Percentiles rank a stretch among this genome's conserved stretches.
Conservation (phyloP, 1,140 invertebrate species). For the Calliopsis andreniformis region DNA sequence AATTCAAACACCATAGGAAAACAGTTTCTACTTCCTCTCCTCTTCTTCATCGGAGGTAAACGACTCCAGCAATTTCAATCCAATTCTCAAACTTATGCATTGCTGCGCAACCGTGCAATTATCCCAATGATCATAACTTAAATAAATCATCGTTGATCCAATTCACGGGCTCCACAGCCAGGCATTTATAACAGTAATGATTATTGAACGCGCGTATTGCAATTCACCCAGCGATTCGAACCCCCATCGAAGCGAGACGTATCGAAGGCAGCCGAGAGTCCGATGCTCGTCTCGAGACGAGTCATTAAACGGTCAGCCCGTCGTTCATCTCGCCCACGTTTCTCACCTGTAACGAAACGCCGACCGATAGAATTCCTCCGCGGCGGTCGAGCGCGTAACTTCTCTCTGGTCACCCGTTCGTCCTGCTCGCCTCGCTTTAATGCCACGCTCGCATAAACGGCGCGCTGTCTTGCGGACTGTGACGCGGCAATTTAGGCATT, state of each 20-base stretch:
- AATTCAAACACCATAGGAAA: too few species aligned
- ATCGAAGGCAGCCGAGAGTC: conserved; percentile 48
- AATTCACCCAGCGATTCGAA: neutral
- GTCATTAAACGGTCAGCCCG: conserved; percentile 41
- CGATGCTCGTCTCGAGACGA: conserved; percentile 47
- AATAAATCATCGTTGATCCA: conserved; percentile 25
- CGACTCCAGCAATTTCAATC: too few species aligned
- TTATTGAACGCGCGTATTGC: neutral
- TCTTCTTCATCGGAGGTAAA: too few species aligned
- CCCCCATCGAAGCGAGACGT: neutral
- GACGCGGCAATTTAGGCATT: conserved; percentile 79
- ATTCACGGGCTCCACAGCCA: neutral
- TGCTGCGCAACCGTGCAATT: neutral
- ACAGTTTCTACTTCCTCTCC: too few species aligned
- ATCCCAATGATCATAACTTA: neutral
- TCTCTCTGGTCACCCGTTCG: conserved; percentile 5
- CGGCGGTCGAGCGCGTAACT: conserved; percentile 4
- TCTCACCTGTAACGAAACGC: conserved; percentile 33
- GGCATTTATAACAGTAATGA: neutral
- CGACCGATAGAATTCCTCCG: neutral
- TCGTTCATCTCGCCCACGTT: conserved; percentile 16
- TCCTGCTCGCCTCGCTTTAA: conserved; percentile 57
- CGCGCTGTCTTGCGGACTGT: conserved; percentile 73
- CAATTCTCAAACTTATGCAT: neutral
- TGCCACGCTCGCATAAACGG: conserved; percentile 67